Conservation (phyloP, 2,113 vertebrate genomes). For the Tragelaphus scriptus region DNA sequence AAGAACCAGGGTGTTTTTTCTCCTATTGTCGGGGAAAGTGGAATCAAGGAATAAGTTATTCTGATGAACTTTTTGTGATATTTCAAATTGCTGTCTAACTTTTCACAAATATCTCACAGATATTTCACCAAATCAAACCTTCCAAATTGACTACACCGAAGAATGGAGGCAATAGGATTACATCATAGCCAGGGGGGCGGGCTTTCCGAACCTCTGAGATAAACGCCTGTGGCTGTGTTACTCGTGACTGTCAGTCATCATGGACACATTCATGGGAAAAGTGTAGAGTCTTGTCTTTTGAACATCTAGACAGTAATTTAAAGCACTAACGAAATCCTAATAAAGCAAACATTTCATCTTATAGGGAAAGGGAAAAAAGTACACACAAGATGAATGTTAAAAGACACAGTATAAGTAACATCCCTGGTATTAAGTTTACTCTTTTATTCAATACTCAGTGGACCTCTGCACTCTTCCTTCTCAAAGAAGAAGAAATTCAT, state of each 20-base stretch:
- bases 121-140: neutral
- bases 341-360: neutral
- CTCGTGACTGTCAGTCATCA: neutral
- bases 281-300: neutral
- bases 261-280: neutral
- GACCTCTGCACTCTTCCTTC: neutral
- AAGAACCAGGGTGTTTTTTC: neutral
- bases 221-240: neutral
- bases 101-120: neutral
- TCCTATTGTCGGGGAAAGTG: neutral
- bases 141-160: neutral
- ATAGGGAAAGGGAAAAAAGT: neutral
- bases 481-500: neutral
- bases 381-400: neutral
- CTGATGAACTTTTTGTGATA: neutral
- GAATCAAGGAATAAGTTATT: neutral
- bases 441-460: neutral
- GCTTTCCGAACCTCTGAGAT: neutral
- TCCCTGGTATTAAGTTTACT: neutral
- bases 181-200: too few species aligned
- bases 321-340: neutral
- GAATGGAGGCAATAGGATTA: neutral
- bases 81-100: neutral
- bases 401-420: neutral
- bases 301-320: neutral